Percentiles rank a stretch among this genome's conserved stretches.
Evolutionary conservation across 1,140 invertebrate genomes (phyloP).

Genomic region (Drosophila asahinai): DNA sequence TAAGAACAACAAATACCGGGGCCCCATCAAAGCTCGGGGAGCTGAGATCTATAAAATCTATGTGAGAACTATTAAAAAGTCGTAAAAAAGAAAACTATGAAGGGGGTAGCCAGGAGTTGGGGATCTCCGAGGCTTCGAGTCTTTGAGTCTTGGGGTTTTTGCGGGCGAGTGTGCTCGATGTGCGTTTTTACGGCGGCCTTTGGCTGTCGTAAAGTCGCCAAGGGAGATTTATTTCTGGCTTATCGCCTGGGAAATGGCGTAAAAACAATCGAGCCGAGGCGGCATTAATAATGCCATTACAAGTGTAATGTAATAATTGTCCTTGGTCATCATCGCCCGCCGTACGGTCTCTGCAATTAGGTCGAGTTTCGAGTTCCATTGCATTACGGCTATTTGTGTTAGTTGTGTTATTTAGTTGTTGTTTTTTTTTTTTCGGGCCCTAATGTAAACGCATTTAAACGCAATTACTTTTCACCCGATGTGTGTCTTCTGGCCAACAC

Average conservation of each 20-base stretch:
- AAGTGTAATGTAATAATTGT: constrained; percentile 83
- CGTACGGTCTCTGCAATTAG: constrained; percentile 44
- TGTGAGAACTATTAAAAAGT: constrained; percentile 85
- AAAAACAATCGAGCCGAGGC: constrained; percentile 41
- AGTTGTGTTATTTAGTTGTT: neutral
- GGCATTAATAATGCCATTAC: constrained; percentile 81
- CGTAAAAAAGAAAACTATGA: constrained; percentile 68
- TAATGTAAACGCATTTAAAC: constrained; percentile 83
- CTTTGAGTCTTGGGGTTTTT: neutral
- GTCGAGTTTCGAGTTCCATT: constrained; percentile 23
- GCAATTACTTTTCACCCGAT: constrained; percentile 79
- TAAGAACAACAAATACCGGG: constrained; percentile 57
- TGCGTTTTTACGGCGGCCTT: constrained; percentile 64
- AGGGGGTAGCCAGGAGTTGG: constrained; percentile 7
- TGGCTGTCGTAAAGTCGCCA: constrained; percentile 77
- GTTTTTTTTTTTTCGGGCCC: constrained; percentile 47
- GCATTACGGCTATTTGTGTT: constrained; percentile 35
- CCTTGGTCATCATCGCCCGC: constrained; percentile 50
- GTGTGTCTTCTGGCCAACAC: constrained; percentile 67
- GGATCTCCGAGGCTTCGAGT: neutral
- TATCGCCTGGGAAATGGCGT: constrained; percentile 61
- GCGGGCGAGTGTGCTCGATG: constrained; percentile 43
- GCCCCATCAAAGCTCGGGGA: constrained; percentile 57
- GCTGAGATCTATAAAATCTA: constrained; percentile 79
- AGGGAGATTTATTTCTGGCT: constrained; percentile 56